A percentile compares a stretch with the other conserved stretches of the same genome.
Evolutionary conservation across 2,113 vertebrate species (phyloP).

Genomic region (Podilymbus podiceps): DNA sequence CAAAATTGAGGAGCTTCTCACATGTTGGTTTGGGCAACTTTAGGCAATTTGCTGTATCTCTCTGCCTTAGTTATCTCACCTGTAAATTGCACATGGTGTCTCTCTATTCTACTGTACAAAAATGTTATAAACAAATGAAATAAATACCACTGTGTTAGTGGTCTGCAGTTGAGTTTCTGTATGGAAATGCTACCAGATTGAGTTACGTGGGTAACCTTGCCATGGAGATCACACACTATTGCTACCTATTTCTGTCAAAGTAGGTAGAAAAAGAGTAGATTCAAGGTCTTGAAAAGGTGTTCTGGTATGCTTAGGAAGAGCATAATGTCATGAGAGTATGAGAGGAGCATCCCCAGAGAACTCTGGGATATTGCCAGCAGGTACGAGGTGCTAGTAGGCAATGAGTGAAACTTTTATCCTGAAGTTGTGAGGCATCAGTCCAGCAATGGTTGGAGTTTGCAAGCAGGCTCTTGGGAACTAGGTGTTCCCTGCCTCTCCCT

Average conservation of each 20-base stretch:
- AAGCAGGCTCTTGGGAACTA: neutral
- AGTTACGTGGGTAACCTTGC: neutral
- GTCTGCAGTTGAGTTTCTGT: neutral
- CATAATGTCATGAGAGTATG: neutral
- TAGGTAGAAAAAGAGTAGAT: neutral
- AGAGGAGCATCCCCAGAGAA: neutral
- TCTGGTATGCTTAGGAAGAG: neutral
- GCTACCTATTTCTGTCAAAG: neutral
- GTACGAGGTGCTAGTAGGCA: neutral
- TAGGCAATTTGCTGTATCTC: neutral
- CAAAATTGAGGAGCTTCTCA: neutral
- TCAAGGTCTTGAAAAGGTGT: neutral
- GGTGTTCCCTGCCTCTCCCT: neutral
- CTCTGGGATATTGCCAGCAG: neutral
- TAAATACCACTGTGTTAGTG: neutral
- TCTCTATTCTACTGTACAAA: neutral
- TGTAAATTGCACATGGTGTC: neutral
- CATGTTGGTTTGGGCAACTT: neutral
- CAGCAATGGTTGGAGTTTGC: neutral
- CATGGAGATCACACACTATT: neutral
- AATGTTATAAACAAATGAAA: neutral
- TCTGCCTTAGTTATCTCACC: neutral
- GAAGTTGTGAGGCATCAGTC: neutral
- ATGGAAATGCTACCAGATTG: neutral
- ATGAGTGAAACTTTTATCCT: neutral